These are phyloP conservation scores for Lordiphosa mommai DNA, from an alignment of 1,140 invertebrate genomes.

Conservation along the genomic window DNA sequence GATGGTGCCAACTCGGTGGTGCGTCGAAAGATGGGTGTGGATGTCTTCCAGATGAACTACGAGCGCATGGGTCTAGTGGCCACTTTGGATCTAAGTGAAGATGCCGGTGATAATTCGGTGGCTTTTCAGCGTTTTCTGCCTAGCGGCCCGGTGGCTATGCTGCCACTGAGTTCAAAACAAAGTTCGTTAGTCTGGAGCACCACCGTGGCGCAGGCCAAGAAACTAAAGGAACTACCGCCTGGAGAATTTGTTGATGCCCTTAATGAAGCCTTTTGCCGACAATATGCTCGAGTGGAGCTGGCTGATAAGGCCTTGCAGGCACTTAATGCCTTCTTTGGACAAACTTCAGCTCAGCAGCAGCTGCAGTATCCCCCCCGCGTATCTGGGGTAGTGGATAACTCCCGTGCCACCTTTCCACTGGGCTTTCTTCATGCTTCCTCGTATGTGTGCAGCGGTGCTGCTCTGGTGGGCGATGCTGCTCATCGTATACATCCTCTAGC, in stretches of 20 bases:
- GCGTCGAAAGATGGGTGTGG: constrained; percentile 88
- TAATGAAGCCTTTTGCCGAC: constrained; percentile 91
- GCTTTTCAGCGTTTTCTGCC: constrained; percentile 98
- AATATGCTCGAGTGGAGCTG: constrained; percentile 82
- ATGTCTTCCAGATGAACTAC: constrained; percentile 91
- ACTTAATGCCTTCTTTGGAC: constrained; percentile 56
- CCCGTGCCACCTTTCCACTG: constrained; percentile 94
- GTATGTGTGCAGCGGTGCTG: constrained; percentile 89
- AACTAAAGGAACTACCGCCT: constrained; percentile 85
- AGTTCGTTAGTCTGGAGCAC: constrained; percentile 97
- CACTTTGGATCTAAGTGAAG: constrained; percentile 88
- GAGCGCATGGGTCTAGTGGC: constrained; percentile 95
- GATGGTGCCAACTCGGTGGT: constrained; percentile 95
- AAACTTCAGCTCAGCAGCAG: constrained; percentile 46
- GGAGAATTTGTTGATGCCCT: constrained; percentile 94
- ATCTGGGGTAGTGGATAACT: constrained; percentile 82
- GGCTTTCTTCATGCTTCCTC: constrained; percentile 93
- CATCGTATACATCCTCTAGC: constrained; percentile 98
- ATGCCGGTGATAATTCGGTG: constrained; percentile 85
- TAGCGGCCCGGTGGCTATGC: constrained; percentile 92
- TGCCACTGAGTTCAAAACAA: constrained; percentile 89
- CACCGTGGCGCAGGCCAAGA: constrained; percentile 86
- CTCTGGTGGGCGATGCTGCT: constrained; percentile 95
- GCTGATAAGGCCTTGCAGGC: constrained; percentile 81
- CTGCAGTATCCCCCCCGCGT: constrained; percentile 91